Base-by-base conservation (phyloP, 2,888 invertebrate genomes). In the Tridacna crocea region DNA sequence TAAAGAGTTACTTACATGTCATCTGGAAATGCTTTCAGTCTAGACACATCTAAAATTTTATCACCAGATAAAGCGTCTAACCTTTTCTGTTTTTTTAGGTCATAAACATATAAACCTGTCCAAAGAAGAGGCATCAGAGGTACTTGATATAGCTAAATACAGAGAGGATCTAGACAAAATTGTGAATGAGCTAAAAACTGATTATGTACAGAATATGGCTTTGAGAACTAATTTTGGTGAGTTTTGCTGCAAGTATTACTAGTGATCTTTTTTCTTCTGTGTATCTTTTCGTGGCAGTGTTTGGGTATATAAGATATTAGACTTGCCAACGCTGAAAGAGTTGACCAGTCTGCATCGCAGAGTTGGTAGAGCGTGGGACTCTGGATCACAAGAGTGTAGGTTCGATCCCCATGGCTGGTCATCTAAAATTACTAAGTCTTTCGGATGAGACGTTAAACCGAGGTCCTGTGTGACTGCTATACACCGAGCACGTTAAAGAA, bases 171-270 rank as follows among this genome's bases (percentile, higher is more conserved):
- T 98, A 95, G 95, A 96, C 75, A 95, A 95, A 78, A 95, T 96
- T 12, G 93, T 98, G 17, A 96, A 96, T 22, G 96, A 96, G 83
- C 96, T 98, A 95, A 97, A 97, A 93, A 96, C 96, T 19, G 97
- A 97, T 81, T 98, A 96, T 92, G 95, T 96, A 0, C 97, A 97
- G 91, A 96, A 98, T 92, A 95, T 98, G 48, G 97, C 97, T 6
- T 90, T 98, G 17, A 96, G 98, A 55, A 97, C 98, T 0, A 96
- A 97, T 4, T 95, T 96, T 80, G 98, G 96, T 96, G 93, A 78
- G 78, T 51, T 12, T 51, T 47, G 15, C 10, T 68, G 36, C 61
- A n/a, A n/a, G 22, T 11, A 36, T 36, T 8, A 36, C 8, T 36
- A n/a, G 2, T 36, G 3, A 36, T 36, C 8, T 2, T 36, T 4